Evolutionary conservation across 2,888 invertebrate genomes (phyloP), one percentile per base, ranked within the genome.

Genomic region (Alviniconcha strummeri): DNA sequence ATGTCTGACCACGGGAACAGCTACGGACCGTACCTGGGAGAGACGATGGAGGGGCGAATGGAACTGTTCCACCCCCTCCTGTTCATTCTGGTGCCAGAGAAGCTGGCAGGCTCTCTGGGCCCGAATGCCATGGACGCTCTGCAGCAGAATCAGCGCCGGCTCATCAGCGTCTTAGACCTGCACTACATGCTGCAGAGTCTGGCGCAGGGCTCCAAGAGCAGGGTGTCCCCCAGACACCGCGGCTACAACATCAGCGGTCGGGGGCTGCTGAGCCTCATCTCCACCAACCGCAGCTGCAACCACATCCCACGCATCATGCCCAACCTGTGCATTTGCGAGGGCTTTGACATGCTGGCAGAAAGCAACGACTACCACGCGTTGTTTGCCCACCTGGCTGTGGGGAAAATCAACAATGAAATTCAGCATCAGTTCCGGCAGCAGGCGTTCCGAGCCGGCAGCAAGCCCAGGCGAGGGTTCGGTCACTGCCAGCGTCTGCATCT

Each of bases 1-100:
- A 86, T 91, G 54, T 90, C 91, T 4, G 91, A 91, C 81, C 91
- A 91, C 85, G 91, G 91, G 4, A 91, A 91, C 83, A 72, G 90
- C 0, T 91, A 91, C 86, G 91, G 91, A 4, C 75, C 83, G n/a
- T 91, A 88, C 81, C 71, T 90, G 5, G 86, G 86, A 56, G 83
- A 84, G 57, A 85, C 88, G 36, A 80, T 80, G 19, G 90, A 90
- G 85, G 91, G 89, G 9, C 86, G 87, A 8, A 82, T 89, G 55
- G 91, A 91, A 83, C 84, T 89, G 71, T 91, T 86, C 84, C 90
- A 91, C 60, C 90, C 91, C 57, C 87, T 88, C 69, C 79, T 91
- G n/a, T 89, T 91, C 54, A 84, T 91, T 67, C 85, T 91, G 9
- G 81, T 91, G 60, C 90, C 91, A 9, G 82, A 86, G 15, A 79